A percentile compares a stretch with the other conserved stretches of the same genome.
phyloP scores from a whole-genome alignment of 2,113 vertebrate genomes.

The Carlito syrichta region DNA sequence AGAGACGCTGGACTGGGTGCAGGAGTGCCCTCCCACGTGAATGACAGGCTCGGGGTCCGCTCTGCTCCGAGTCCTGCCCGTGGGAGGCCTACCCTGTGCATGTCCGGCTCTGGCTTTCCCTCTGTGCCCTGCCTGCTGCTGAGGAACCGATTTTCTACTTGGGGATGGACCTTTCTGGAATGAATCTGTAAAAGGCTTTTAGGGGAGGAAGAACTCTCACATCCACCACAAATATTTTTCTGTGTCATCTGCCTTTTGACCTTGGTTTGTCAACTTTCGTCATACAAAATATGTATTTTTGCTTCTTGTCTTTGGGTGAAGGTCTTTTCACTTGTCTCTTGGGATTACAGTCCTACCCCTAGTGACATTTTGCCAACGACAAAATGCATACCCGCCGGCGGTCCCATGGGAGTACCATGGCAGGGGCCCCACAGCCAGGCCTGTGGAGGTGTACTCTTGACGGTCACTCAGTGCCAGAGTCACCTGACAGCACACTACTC shows the following conservation, averaged over 20 bases:
- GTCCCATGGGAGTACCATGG: not conserved
- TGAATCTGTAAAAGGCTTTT: not conserved
- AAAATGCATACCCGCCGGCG: too few relatives aligned
- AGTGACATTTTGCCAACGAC: not conserved
- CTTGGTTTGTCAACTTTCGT: not conserved
- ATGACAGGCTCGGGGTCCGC: not conserved
- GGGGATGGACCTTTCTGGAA: not conserved
- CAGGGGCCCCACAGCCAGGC: rapidly evolving
- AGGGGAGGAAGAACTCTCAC: not conserved
- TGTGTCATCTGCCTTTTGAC: too few relatives aligned
- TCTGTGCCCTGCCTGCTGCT: not conserved
- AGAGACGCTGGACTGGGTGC: not conserved
- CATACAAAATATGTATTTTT: not conserved
- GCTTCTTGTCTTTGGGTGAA: not conserved
- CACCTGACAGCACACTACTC: not conserved
- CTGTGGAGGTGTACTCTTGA: not conserved
- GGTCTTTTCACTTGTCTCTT: not conserved
- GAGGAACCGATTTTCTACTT: not conserved
- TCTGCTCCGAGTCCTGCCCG: too few relatives aligned
- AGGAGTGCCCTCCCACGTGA: not conserved
- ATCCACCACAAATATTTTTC: not conserved
- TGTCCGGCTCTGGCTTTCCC: too few relatives aligned
- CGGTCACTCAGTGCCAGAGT: not conserved
- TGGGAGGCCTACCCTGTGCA: too few relatives aligned
- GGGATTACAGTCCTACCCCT: not conserved